A percentile compares a stretch with the other conserved stretches of the same genome.
Evolutionary conservation across 2,888 invertebrate species (phyloP).

Genomic region (Lasius fuliginosus): DNA sequence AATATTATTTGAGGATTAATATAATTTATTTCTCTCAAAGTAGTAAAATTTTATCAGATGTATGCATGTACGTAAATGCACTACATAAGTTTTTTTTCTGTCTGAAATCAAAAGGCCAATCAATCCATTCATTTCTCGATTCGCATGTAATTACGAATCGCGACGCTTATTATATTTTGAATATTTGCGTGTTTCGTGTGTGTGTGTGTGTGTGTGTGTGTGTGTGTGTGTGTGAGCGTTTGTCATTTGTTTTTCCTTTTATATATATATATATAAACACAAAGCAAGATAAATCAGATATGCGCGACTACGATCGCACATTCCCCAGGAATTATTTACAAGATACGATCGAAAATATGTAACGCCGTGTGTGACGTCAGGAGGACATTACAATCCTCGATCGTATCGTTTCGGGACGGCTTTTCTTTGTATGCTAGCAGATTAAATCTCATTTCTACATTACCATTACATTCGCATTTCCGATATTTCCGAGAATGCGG

Average conservation of each 20-base stretch:
- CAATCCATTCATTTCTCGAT: not conserved
- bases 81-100: not conserved
- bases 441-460: constrained; percentile 28
- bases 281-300: not conserved
- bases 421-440: not conserved
- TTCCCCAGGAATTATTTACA: constrained; percentile 1
- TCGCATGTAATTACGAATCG: not conserved
- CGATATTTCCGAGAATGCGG: not conserved
- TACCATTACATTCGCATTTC: constrained; percentile 1
- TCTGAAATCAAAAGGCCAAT: not conserved
- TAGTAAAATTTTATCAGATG: not conserved
- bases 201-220: not conserved
- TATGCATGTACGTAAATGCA: not conserved
- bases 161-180: not conserved
- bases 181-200: not conserved
- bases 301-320: not conserved
- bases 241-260: not conserved
- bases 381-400: constrained; percentile 25
- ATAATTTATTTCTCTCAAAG: not conserved
- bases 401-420: constrained; percentile 24
- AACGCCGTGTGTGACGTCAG: not conserved
- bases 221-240: not conserved
- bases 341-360: constrained; percentile 26
- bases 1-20: not conserved
- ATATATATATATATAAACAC: not conserved